phyloP scores from a whole-genome alignment of 2,113 vertebrate species.

The Chitala chitala region DNA sequence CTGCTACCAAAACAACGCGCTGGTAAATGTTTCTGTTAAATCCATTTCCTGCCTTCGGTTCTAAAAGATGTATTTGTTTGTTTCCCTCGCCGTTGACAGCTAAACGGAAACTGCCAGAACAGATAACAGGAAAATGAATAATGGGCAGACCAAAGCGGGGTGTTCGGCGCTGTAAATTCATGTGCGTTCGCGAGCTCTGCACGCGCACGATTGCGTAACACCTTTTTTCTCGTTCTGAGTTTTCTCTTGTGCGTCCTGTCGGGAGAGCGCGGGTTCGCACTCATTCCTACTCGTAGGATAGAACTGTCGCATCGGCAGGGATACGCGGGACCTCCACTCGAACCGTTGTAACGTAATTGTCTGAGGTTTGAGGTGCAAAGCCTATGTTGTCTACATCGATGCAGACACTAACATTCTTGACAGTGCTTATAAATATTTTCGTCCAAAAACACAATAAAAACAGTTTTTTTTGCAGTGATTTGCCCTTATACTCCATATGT shows the following conservation, averaged over 20 bases:
- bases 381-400: no score
- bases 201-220: background rate
- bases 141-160: background rate
- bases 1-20: background rate
- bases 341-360: no score
- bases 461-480: no score
- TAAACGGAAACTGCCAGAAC: slow-evolving; percentile 8
- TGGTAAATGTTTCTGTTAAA: slow-evolving; percentile 1
- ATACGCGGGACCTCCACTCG: slow-evolving; percentile 1
- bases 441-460: no score
- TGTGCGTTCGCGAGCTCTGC: background rate
- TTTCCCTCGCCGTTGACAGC: slow-evolving; percentile 4
- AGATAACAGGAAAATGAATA: slow-evolving; percentile 15
- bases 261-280: background rate
- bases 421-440: no score
- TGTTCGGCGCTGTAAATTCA: background rate
- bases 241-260: background rate
- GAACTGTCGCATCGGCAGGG: background rate
- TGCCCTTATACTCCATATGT: no score
- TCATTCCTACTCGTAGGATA: slow-evolving; percentile 5
- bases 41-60: slow-evolving; percentile 2
- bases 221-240: background rate
- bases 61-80: slow-evolving; percentile 11
- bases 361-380: no score
- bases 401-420: no score